Percentiles rank a stretch among this genome's conserved stretches.
These are phyloP conservation scores for Dicyema japonicum DNA, from an alignment of 1,140 invertebrate species.

Conservation along the genomic window DNA sequence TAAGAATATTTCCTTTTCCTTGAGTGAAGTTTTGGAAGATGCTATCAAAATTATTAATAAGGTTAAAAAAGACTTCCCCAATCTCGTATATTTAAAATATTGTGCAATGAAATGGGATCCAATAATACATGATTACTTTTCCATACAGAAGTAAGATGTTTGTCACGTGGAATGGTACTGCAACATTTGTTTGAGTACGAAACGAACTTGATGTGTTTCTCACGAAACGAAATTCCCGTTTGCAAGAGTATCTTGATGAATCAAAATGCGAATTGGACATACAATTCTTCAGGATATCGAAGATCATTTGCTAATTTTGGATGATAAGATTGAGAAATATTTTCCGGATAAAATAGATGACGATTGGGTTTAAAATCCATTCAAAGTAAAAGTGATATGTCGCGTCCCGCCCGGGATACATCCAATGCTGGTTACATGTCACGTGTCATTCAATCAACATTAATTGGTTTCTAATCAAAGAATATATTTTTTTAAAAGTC, in stretches of 20 bases:
- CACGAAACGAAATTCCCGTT: not conserved
- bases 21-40: not conserved
- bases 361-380: not conserved
- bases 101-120: not conserved
- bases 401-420: not conserved
- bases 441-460: not conserved
- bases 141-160: no score
- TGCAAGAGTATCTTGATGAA: no score
- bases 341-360: not conserved
- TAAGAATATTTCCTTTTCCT: not conserved
- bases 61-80: not conserved
- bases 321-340: not conserved
- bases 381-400: not conserved
- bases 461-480: not conserved
- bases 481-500: conserved; percentile 1
- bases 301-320: not conserved
- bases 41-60: conserved; percentile 1
- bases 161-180: no score
- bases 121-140: not conserved
- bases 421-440: not conserved
- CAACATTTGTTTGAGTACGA: not conserved
- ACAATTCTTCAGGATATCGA: not conserved
- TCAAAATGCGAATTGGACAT: no score
- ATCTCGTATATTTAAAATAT: not conserved
- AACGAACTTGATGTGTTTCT: not conserved